These are phyloP conservation scores for Anhinga rufa DNA, from an alignment of 2,113 vertebrate genomes.

Conservation along the genomic window DNA sequence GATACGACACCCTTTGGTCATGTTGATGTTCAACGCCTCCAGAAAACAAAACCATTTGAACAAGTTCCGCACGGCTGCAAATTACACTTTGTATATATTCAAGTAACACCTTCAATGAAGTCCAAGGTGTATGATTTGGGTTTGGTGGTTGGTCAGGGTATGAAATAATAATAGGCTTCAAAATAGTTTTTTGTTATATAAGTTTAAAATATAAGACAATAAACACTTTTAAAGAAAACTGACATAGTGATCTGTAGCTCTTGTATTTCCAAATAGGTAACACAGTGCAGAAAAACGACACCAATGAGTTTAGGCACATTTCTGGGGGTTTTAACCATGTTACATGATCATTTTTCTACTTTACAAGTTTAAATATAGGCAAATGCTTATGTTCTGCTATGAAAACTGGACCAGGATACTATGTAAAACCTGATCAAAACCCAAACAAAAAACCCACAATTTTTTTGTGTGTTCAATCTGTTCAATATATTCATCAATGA, in stretches of 20 bases:
- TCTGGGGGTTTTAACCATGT: background rate
- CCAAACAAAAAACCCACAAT: fast-evolving
- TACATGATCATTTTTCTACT: background rate
- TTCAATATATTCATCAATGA: too few relatives aligned
- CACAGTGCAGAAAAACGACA: background rate
- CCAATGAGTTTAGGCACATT: background rate
- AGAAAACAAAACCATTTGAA: background rate
- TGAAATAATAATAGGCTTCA: background rate
- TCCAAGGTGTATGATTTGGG: background rate
- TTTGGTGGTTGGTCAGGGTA: background rate
- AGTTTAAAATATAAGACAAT: background rate
- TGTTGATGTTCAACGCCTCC: background rate
- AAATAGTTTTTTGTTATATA: background rate
- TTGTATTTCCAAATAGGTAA: background rate
- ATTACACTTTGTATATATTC: background rate
- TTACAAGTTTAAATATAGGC: background rate
- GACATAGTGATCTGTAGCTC: background rate
- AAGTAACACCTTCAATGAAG: background rate
- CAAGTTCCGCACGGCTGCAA: background rate
- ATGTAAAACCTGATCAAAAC: background rate
- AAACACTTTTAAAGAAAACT: background rate
- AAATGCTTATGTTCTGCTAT: background rate
- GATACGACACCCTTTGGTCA: background rate
- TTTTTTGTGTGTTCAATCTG: too few relatives aligned
- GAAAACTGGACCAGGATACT: background rate